Evolutionary conservation across 2,797 vertebrate genomes (phyloP).

Genomic region (Coccyzus lansbergi): DNA sequence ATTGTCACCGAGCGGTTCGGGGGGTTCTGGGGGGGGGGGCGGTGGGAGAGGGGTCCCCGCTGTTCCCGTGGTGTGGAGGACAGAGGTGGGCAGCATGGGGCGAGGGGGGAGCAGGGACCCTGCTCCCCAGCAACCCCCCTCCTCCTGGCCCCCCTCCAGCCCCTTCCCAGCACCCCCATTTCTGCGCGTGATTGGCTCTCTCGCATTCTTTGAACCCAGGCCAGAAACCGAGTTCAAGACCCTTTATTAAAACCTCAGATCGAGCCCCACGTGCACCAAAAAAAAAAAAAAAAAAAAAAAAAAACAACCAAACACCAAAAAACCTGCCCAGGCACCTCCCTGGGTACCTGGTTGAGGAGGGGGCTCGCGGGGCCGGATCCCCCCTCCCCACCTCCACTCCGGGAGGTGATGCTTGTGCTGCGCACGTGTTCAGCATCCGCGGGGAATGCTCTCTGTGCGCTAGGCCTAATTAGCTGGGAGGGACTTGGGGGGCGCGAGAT

Average conservation of each 20-base stretch:
- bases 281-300: too few species aligned
- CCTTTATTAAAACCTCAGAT: background rate
- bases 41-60: fast-evolving
- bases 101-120: background rate
- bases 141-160: background rate
- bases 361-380: background rate
- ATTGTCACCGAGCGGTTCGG: fast-evolving
- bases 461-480: slow-evolving; percentile 19
- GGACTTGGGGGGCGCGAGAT: too few species aligned
- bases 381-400: fast-evolving
- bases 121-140: background rate
- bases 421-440: background rate
- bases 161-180: slow-evolving; percentile 34
- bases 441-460: background rate
- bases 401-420: slow-evolving; percentile 9
- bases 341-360: background rate
- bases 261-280: too few species aligned
- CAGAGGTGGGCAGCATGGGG: too few species aligned
- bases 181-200: background rate
- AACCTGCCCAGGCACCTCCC: background rate
- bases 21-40: background rate
- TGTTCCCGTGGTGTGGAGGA: too few species aligned
- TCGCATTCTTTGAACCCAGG: slow-evolving; percentile 25
- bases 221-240: slow-evolving; percentile 5
- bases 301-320: background rate